A percentile compares a stretch with the other conserved stretches of the same genome.
These are phyloP conservation scores for Chrosomus eos DNA, from an alignment of 2,797 vertebrate genomes.

Conservation along the genomic window DNA sequence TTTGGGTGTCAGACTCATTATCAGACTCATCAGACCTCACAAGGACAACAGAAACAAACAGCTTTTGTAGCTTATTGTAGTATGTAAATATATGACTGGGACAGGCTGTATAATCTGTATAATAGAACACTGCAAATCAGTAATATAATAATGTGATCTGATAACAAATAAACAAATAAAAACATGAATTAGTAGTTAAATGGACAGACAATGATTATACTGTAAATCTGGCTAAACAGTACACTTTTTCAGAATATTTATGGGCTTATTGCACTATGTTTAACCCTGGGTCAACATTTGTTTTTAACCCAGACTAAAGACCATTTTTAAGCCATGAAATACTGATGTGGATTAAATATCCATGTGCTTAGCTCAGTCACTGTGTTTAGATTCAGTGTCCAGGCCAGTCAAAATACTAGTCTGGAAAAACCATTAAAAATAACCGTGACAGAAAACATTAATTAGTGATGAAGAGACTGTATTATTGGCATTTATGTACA, in stretches of 20 bases:
- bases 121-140: neutral
- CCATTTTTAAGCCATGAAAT: neutral
- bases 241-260: neutral
- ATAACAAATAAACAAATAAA: neutral
- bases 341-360: too few species aligned
- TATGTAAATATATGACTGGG: constrained; percentile 63
- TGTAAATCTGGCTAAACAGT: neutral
- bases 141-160: neutral
- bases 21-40: constrained; percentile 41
- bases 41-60: constrained; percentile 35
- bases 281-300: neutral
- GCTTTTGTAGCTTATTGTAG: constrained; percentile 26
- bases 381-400: neutral
- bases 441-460: neutral
- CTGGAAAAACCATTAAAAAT: neutral
- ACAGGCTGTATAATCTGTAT: constrained; percentile 17
- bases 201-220: neutral
- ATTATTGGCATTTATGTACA: neutral
- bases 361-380: neutral
- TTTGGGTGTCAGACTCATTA: neutral
- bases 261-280: constrained; percentile 7
- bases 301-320: neutral
- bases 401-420: too few species aligned
- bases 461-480: neutral
- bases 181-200: neutral